phyloP scores from a whole-genome alignment of 37 sponge, comb jelly and placozoan species.

The Trichoplax adhaerens region DNA sequence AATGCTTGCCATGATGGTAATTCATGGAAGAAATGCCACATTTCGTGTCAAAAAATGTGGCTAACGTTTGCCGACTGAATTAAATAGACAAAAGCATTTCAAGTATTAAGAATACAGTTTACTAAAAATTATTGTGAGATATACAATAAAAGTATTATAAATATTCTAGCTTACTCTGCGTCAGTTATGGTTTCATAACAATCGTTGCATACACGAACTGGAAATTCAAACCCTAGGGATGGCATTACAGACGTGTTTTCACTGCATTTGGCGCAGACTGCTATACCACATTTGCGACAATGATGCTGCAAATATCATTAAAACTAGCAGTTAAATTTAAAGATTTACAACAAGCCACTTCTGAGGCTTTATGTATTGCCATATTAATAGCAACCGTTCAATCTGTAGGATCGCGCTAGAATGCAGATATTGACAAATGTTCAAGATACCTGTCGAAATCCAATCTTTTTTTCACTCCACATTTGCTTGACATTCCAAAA shows the following conservation, averaged over 20 bases:
- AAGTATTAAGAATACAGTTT: background rate
- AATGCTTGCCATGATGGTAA: too few species aligned
- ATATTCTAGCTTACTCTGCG: slow-evolving; percentile 55
- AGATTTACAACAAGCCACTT: background rate
- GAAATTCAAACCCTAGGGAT: slow-evolving; percentile 80
- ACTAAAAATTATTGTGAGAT: background rate
- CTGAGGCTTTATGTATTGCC: background rate
- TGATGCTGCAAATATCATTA: slow-evolving; percentile 53
- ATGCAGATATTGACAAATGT: background rate
- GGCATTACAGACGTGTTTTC: slow-evolving; percentile 59
- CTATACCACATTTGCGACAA: slow-evolving; percentile 90
- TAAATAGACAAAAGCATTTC: background rate
- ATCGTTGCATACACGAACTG: slow-evolving; percentile 86
- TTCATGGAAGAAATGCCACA: slow-evolving; percentile 9
- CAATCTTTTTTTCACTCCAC: slow-evolving; percentile 72
- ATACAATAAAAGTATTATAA: background rate
- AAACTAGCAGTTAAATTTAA: background rate
- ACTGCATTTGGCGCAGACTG: slow-evolving; percentile 71
- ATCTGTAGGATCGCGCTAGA: too few species aligned
- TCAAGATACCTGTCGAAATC: slow-evolving; percentile 53
- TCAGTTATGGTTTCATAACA: slow-evolving; percentile 64
- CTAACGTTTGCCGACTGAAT: slow-evolving; percentile 41
- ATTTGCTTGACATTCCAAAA: slow-evolving; percentile 94
- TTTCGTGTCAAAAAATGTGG: slow-evolving; percentile 22
- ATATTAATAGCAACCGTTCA: too few species aligned